Percentiles rank a stretch among this genome's conserved stretches.
Conservation (phyloP, 2,113 vertebrate genomes). For the Aviceda subcristata region DNA sequence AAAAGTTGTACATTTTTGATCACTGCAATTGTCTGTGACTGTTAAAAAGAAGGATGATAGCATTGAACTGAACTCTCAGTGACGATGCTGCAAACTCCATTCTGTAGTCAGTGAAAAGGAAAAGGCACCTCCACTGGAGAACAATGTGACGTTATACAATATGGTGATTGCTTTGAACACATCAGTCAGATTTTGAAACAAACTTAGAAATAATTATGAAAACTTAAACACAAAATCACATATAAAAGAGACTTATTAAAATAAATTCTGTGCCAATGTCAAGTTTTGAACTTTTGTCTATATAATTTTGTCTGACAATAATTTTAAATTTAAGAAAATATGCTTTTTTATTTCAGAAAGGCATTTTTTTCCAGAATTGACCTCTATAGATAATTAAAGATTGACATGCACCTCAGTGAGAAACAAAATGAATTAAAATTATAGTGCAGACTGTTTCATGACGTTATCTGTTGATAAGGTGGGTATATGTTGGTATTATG, state of each 20-base stretch:
- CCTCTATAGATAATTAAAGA: not conserved
- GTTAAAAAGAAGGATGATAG: not conserved
- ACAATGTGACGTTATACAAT: not conserved
- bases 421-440: not conserved
- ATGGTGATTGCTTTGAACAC: not conserved
- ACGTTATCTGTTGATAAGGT: not conserved
- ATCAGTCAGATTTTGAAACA: not conserved
- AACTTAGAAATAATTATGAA: not conserved
- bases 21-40: not conserved
- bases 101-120: not conserved
- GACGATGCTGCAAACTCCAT: not conserved
- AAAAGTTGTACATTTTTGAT: not conserved
- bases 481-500: fast-evolving
- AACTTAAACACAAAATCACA: not conserved
- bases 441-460: not conserved
- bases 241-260: not conserved
- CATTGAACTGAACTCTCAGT: not conserved
- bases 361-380: not conserved
- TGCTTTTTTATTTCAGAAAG: not conserved
- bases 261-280: not conserved
- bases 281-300: not conserved
- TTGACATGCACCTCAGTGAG: not conserved
- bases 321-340: not conserved
- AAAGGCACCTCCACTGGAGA: not conserved
- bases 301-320: not conserved